These are phyloP conservation scores for Buathra laborator DNA, from an alignment of 2,888 invertebrate genomes.

Conservation along the genomic window DNA sequence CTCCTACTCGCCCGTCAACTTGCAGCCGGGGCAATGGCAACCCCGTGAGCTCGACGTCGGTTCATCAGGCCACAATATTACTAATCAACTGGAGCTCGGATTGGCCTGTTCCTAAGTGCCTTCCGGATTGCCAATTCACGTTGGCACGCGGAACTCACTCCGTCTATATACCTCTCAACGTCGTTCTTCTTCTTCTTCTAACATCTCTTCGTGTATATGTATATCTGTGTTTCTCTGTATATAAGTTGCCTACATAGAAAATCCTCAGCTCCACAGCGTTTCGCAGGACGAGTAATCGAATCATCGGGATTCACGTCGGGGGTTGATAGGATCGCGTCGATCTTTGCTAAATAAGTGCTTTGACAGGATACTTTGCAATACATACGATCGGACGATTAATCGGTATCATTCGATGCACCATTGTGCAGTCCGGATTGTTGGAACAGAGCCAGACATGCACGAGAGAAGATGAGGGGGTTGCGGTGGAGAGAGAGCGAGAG, in stretches of 20 bases:
- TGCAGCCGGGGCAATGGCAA: constrained; percentile 41
- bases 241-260: constrained; percentile 3
- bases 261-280: background rate
- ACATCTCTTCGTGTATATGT: background rate
- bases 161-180: constrained; percentile 18
- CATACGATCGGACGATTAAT: constrained; percentile 29
- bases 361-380: constrained; percentile 11
- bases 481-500: constrained; percentile 21
- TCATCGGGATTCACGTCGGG: background rate
- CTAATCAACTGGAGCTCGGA: constrained; percentile 81
- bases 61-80: constrained; percentile 85
- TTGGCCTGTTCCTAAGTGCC: constrained; percentile 81
- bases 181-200: background rate
- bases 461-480: constrained; percentile 5
- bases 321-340: constrained; percentile 21
- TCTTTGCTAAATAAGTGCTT: background rate
- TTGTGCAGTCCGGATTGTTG: constrained; percentile 38
- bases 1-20: constrained; percentile 79
- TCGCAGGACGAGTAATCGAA: constrained; percentile 2
- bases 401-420: constrained; percentile 48
- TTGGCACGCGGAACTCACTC: constrained; percentile 71
- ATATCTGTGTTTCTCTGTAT: background rate
- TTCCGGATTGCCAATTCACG: constrained; percentile 83
- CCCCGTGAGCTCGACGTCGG: constrained; percentile 81
- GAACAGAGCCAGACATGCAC: constrained; percentile 47